Percentiles rank a stretch among this genome's conserved stretches.
Evolutionary conservation across 2,113 vertebrate species (phyloP).

Genomic region (Stomatorhinus ivindoensis): DNA sequence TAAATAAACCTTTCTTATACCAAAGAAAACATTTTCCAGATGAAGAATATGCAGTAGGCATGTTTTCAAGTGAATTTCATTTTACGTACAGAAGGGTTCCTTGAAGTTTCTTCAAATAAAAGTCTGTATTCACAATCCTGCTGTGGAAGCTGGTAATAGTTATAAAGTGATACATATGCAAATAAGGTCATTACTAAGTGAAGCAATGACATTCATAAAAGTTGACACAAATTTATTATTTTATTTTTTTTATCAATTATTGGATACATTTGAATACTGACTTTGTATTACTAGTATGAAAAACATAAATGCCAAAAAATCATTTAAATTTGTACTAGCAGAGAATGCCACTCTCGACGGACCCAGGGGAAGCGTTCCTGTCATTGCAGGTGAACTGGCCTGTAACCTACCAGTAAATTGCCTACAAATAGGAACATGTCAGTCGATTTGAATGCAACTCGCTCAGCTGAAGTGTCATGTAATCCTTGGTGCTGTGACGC

Average conservation of each 20-base stretch:
- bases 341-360: not conserved
- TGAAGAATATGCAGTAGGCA: not conserved
- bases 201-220: not conserved
- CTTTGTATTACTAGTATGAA: not conserved
- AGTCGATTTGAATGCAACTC: not conserved
- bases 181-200: not conserved
- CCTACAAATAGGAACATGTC: not conserved
- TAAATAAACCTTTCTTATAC: not conserved
- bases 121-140: not conserved
- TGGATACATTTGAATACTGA: not conserved
- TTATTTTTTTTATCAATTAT: not conserved
- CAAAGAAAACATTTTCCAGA: not conserved
- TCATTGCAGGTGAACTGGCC: not conserved
- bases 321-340: not conserved
- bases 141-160: not conserved
- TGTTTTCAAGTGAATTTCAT: not conserved
- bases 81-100: not conserved
- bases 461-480: slow-evolving; percentile 13
- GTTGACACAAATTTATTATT: not conserved
- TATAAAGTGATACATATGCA: not conserved
- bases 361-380: not conserved
- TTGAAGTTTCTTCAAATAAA: not conserved
- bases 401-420: slow-evolving; percentile 6
- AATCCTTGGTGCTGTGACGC: not conserved
- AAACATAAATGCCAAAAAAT: not conserved